Evolutionary conservation across 2,113 vertebrate genomes (phyloP).

Genomic region (Festucalex cinctus): DNA sequence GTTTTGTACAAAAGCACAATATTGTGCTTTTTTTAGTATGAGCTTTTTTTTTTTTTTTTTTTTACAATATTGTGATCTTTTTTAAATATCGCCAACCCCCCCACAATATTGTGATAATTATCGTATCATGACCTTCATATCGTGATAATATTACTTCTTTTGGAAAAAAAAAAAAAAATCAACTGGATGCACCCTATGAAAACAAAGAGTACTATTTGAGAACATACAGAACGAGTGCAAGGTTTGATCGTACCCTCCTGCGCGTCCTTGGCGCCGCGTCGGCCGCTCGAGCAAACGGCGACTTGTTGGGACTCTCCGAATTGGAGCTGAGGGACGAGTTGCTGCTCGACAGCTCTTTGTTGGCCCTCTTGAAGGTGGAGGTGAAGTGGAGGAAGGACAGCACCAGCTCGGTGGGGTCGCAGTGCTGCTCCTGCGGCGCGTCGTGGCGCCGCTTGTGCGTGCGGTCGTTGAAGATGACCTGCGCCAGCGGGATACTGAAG

Average conservation of each 20-base stretch:
- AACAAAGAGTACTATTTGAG: background rate
- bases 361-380: constrained; percentile 79
- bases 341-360: constrained; percentile 97
- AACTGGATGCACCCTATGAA: constrained; percentile 3
- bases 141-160: no score
- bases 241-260: constrained; percentile 79
- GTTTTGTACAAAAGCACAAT: no score
- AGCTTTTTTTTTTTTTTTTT: no score
- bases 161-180: background rate
- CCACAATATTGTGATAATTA: no score
- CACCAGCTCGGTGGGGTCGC: constrained; percentile 83
- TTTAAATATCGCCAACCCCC: no score
- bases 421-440: constrained; percentile 81
- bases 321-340: constrained; percentile 98
- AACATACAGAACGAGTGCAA: background rate
- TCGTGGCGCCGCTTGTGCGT: constrained; percentile 89
- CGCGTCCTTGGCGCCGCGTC: constrained; percentile 80
- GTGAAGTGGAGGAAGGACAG: constrained; percentile 86
- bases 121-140: no score
- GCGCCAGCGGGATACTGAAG: constrained; percentile 91
- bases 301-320: constrained; percentile 89
- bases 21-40: no score
- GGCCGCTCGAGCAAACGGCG: constrained; percentile 78
- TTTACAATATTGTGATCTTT: no score
- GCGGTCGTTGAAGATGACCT: constrained; percentile 94